Conservation (phyloP, 2,113 vertebrate genomes). For the Trichechus manatus region DNA sequence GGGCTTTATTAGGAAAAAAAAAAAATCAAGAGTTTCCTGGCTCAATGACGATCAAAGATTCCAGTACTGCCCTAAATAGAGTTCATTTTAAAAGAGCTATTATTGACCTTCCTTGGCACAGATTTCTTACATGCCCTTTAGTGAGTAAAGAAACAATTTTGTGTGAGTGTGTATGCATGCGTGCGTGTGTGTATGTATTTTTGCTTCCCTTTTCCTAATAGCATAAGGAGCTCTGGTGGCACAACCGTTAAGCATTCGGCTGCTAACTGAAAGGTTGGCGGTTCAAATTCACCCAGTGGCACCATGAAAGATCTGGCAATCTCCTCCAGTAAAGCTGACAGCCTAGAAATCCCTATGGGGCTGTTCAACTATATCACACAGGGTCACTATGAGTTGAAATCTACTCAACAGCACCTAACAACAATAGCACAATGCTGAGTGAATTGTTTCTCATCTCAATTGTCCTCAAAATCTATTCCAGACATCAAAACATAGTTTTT, state of each 20-base stretch:
- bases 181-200: neutral
- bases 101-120: neutral
- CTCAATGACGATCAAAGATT: constrained; percentile 44
- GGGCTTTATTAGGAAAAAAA: constrained; percentile 3
- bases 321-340: neutral
- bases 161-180: neutral
- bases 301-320: neutral
- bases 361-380: neutral
- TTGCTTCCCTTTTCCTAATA: neutral
- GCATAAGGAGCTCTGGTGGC: neutral
- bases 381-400: neutral
- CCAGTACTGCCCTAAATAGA: neutral
- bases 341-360: neutral
- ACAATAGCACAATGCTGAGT: neutral
- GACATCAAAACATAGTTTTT: neutral
- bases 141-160: neutral
- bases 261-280: neutral
- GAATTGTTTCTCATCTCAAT: neutral
- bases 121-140: neutral
- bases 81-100: constrained; percentile 11
- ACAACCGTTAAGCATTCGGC: neutral
- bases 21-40: constrained; percentile 18
- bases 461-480: neutral
- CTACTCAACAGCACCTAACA: neutral
- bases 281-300: neutral